These are phyloP conservation scores for Ypsolopha scabrella DNA, from an alignment of 2,888 invertebrate species.

Conservation along the genomic window DNA sequence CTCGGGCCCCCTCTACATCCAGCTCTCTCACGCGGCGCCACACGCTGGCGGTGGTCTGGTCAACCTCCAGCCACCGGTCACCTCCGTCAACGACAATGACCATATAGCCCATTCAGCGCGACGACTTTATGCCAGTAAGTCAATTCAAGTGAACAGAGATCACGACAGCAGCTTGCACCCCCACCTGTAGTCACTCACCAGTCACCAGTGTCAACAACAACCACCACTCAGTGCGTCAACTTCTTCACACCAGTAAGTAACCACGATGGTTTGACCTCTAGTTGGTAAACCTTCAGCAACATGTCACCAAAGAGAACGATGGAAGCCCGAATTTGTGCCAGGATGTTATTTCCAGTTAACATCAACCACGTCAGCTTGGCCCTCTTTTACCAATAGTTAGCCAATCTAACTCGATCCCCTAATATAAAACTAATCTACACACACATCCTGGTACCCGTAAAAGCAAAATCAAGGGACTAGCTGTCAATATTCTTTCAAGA, in stretches of 20 bases:
- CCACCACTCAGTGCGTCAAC: background rate
- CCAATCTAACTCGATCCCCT: too few relatives aligned
- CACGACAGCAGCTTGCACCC: background rate
- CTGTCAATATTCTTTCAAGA: too few relatives aligned
- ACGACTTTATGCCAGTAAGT: constrained; percentile 76
- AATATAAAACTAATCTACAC: too few relatives aligned
- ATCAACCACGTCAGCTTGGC: too few relatives aligned
- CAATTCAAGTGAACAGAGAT: background rate
- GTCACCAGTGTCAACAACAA: too few relatives aligned
- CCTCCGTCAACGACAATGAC: constrained; percentile 73
- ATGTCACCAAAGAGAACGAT: too few relatives aligned
- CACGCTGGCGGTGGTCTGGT: constrained; percentile 79
- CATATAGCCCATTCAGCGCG: constrained; percentile 77
- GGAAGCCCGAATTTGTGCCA: too few relatives aligned
- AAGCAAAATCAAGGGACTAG: too few relatives aligned
- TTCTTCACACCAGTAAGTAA: background rate
- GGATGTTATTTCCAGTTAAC: too few relatives aligned
- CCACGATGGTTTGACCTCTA: background rate
- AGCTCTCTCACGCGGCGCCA: constrained; percentile 80
- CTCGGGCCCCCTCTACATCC: constrained; percentile 77
- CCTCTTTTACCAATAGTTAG: too few relatives aligned
- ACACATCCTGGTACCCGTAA: too few relatives aligned
- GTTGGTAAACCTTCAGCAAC: background rate
- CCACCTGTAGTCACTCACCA: background rate
- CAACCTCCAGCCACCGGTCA: constrained; percentile 76